Evolutionary conservation across 2,113 vertebrate genomes (phyloP), one percentile per base, ranked within the genome.

Genomic region (Bagarius yarrelli): DNA sequence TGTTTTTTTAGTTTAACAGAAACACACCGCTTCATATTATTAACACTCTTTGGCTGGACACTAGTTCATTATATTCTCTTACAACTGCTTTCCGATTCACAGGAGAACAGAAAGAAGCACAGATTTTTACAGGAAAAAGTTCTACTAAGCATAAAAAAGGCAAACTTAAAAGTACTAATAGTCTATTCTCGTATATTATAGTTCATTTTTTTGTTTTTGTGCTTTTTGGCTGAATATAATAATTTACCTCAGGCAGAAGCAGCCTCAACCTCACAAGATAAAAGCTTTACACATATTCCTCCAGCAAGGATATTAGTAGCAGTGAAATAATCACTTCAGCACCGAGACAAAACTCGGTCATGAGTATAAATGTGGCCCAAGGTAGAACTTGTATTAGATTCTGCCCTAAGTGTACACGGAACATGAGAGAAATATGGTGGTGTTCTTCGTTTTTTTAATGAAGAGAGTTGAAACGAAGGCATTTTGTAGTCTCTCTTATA

Each of bases 31-130:
- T 78, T 36, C 53, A 12, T 4, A 19, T 66, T 81, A 61, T 30
- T 74, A 27, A 14, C 30, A 25, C 23, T 53, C n/a, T 74, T 70
- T 81, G 81, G 75, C 66, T 64, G 72, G 36, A 83, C 32, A n/a
- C 69, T 78, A 19, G 70, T 70, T 72, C 44, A 70, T 74, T 83
- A 30, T 1, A 78, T 85, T 78, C 47, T 55, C 32, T 59, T 50
- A 52, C 13, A 30, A 66, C 60, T 76, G 36, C 21, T 59, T 56
- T 79, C 52, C 2, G 19, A 25, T 71, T 36, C 66, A 19, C n/a
- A 5, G 53, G 57, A 79, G n/a, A 79, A 34, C 8, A 44, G 61
- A 69, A 19, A 25, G 30, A 79, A 59, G 44, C 3, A 61, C 23
- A 25, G 27, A 15, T 72, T 72, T 50, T 71, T 52, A 64, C 40